Percentiles rank a stretch among this genome's conserved stretches.
Evolutionary conservation across 2,888 invertebrate species (phyloP).

Genomic region (Cepaea hortensis): DNA sequence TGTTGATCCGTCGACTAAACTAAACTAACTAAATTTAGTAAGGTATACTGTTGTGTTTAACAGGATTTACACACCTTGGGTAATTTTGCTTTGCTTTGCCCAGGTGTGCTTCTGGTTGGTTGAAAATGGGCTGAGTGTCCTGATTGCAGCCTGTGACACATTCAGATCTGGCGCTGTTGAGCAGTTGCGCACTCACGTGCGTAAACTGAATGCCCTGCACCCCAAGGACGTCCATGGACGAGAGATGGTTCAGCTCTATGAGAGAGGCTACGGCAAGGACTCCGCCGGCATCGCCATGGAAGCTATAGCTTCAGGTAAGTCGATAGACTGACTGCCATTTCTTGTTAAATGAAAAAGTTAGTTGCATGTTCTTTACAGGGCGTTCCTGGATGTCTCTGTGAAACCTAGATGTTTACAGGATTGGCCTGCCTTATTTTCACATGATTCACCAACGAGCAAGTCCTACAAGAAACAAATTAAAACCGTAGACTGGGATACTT

Average conservation of each 20-base stretch:
- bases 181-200: slow-evolving; percentile 94
- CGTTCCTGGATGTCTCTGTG: too few species aligned
- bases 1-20: too few species aligned
- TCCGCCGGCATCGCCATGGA: slow-evolving; percentile 98
- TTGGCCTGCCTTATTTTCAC: too few species aligned
- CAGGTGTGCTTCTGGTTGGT: slow-evolving; percentile 98
- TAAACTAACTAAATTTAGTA: too few species aligned
- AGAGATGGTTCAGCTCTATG: slow-evolving; percentile 93
- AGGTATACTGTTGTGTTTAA: too few species aligned
- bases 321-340: too few species aligned
- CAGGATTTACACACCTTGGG: neutral
- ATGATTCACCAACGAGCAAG: too few species aligned
- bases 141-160: slow-evolving; percentile 99
- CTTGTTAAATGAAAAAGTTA: too few species aligned
- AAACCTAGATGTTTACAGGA: too few species aligned
- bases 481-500: too few species aligned
- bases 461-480: too few species aligned
- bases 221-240: slow-evolving; percentile 86
- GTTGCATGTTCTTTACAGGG: too few species aligned
- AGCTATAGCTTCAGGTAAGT: slow-evolving; percentile 87
- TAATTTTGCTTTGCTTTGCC: neutral
- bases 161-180: slow-evolving; percentile 99
- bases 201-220: slow-evolving; percentile 94
- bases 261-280: slow-evolving; percentile 99
- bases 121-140: slow-evolving; percentile 94